Evolutionary conservation across 2,113 vertebrate genomes (phyloP).

Genomic region (Cranoglanis bouderius): DNA sequence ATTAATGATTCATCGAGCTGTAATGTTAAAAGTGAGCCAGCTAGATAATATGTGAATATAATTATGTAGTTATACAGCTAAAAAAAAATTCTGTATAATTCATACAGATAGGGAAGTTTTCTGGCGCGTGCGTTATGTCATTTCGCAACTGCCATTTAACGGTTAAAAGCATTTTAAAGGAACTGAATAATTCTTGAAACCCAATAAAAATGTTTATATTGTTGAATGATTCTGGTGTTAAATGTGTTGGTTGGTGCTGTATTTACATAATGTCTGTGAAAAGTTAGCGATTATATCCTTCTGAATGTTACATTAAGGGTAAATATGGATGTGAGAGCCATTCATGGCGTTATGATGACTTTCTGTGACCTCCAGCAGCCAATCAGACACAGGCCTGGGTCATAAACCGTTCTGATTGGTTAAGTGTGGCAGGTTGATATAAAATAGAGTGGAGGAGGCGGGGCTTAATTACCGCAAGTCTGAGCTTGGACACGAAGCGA

Average conservation of each 20-base stretch:
- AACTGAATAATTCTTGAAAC: not conserved
- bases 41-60: rapidly evolving
- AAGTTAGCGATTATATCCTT: not conserved
- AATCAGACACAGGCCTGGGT: not conserved
- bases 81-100: not conserved
- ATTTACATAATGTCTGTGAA: not conserved
- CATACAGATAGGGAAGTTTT: not conserved
- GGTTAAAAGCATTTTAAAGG: too few species aligned
- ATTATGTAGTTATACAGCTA: not conserved
- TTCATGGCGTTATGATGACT: too few species aligned
- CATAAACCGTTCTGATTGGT: not conserved
- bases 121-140: not conserved
- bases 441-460: not conserved
- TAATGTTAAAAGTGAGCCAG: too few species aligned
- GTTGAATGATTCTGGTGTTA: not conserved
- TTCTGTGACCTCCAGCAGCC: not conserved
- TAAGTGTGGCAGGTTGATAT: not conserved
- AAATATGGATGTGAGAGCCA: not conserved
- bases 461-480: not conserved
- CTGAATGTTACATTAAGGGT: not conserved
- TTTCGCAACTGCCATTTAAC: too few species aligned
- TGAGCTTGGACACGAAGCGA: too few species aligned
- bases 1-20: not conserved
- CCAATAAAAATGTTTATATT: not conserved
- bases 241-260: not conserved